These are phyloP conservation scores for Acanthurus tractus DNA, from an alignment of 2,797 vertebrate genomes.

Conservation along the genomic window DNA sequence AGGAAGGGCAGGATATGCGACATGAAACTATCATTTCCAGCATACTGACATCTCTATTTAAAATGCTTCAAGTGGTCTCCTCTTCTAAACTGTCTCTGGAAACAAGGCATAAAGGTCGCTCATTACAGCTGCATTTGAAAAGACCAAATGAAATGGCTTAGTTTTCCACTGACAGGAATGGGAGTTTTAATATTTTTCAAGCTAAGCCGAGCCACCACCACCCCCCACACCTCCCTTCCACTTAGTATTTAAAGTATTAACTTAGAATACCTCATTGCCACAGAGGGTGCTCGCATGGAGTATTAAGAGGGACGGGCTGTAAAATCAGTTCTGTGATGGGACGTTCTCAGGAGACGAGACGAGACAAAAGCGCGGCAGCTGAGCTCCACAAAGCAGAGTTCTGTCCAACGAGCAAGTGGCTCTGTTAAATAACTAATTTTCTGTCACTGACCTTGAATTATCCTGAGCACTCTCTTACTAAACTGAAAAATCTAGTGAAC, in stretches of 20 bases:
- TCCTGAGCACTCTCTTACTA: constrained; percentile 3
- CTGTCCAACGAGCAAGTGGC: not conserved
- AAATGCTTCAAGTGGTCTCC: too few species aligned
- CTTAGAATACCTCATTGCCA: constrained; percentile 35
- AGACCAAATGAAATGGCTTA: not conserved
- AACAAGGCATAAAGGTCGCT: not conserved
- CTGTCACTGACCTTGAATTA: constrained; percentile 19
- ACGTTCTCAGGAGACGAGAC: constrained; percentile 52
- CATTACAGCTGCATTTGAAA: not conserved
- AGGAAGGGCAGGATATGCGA: too few species aligned
- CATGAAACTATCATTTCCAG: too few species aligned
- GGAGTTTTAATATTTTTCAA: constrained; percentile 19
- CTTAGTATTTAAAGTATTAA: constrained; percentile 40
- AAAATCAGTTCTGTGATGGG: constrained; percentile 46
- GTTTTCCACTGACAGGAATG: constrained; percentile 18
- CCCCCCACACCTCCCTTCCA: not conserved
- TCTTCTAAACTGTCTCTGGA: too few species aligned
- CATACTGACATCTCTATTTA: too few species aligned
- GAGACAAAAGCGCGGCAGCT: constrained; percentile 29
- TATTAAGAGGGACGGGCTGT: constrained; percentile 47
- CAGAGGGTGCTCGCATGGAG: constrained; percentile 39
- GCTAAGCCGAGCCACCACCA: not conserved
- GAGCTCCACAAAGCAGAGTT: constrained; percentile 19
- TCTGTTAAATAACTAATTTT: constrained; percentile 12
- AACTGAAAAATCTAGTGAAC: constrained; percentile 8